These are phyloP conservation scores for Dinothrombium tinctorium DNA, from an alignment of 1,140 invertebrate species.

Conservation along the genomic window DNA sequence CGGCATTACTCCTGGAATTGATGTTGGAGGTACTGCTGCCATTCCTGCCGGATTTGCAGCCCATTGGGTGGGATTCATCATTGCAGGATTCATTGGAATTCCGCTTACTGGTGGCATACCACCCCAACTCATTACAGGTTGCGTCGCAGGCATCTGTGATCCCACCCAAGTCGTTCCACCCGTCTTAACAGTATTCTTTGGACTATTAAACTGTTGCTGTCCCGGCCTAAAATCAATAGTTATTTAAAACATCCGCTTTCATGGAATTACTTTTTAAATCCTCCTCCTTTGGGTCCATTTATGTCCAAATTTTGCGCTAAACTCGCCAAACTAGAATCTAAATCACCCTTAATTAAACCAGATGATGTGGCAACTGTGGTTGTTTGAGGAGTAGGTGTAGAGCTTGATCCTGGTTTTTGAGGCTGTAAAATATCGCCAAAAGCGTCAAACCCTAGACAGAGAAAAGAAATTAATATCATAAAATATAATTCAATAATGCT, in stretches of 20 bases:
- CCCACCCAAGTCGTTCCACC: no score
- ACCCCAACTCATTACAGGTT: no score
- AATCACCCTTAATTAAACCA: conserved; percentile 50
- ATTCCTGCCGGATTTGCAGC: no score
- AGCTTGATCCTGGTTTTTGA: conserved; percentile 1
- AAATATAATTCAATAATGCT: not conserved
- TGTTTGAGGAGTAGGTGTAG: conserved; percentile 18
- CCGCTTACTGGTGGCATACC: no score
- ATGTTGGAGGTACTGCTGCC: no score
- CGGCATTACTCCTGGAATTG: no score
- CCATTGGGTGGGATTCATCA: no score
- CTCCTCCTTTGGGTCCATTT: conserved; percentile 31
- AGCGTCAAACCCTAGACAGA: conserved; percentile 1
- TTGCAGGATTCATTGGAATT: no score
- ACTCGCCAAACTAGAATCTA: conserved; percentile 68
- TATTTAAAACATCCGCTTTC: not conserved
- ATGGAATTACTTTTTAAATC: conserved; percentile 6
- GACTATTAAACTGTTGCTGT: conserved; percentile 5
- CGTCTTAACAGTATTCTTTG: conserved; percentile 8
- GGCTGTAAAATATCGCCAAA: conserved; percentile 5
- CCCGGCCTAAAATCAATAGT: not conserved
- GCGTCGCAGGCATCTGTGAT: no score
- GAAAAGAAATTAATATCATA: not conserved
- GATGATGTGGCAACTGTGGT: conserved; percentile 16
- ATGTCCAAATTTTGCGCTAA: conserved; percentile 76